phyloP scores from a whole-genome alignment of 2,888 invertebrate species.

The Rhyacophila evoluta region DNA sequence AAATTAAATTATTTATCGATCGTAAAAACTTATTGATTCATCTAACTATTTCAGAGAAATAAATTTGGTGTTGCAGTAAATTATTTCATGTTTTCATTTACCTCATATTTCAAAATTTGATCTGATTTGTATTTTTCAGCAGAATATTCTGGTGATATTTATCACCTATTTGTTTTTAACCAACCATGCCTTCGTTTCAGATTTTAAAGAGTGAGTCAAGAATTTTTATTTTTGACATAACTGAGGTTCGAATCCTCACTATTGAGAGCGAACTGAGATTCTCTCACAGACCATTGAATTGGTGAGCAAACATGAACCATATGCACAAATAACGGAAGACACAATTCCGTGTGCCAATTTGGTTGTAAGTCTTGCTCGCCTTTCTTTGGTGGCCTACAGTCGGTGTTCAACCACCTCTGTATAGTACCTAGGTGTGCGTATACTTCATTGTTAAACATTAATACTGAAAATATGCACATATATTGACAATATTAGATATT shows the following conservation, averaged over 20 bases:
- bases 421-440: constrained; percentile 60
- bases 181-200: not conserved
- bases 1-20: no score
- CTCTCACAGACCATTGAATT: not conserved
- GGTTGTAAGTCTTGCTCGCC: not conserved
- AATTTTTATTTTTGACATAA: not conserved
- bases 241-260: not conserved
- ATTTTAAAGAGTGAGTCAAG: not conserved
- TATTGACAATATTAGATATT: not conserved
- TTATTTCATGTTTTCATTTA: no score
- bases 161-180: not conserved
- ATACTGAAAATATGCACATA: not conserved
- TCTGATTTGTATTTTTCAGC: no score
- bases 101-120: no score
- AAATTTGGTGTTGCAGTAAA: no score
- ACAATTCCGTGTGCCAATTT: not conserved
- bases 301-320: not conserved
- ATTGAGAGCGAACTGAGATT: not conserved
- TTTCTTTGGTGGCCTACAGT: constrained; percentile 59
- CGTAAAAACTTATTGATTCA: no score
- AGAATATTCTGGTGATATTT: not conserved
- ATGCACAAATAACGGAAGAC: not conserved
- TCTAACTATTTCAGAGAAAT: no score
- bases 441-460: not conserved
- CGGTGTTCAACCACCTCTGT: constrained; percentile 67